phyloP scores from a whole-genome alignment of 2,888 invertebrate species.

The Drosophila tanythrix region DNA sequence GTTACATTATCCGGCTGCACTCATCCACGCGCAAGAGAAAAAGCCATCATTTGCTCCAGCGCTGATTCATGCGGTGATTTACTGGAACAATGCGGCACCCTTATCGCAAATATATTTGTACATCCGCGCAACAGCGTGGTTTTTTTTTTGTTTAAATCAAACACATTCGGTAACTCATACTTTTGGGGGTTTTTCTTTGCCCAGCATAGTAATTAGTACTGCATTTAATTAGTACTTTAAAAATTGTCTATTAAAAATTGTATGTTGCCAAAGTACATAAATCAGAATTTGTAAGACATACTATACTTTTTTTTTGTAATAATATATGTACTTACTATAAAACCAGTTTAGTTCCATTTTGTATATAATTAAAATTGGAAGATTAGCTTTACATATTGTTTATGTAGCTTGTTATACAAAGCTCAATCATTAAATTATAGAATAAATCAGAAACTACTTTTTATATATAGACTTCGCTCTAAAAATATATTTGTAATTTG shows the following conservation, averaged over 20 bases:
- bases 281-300: not conserved
- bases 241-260: not conserved
- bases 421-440: not conserved
- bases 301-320: not conserved
- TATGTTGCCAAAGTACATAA: not conserved
- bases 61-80: slow-evolving; percentile 14
- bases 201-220: not conserved
- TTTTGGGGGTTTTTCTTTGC: not conserved
- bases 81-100: not conserved
- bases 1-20: not conserved
- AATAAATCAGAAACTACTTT: not conserved
- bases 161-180: not conserved
- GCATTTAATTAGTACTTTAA: not conserved
- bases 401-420: not conserved
- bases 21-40: not conserved
- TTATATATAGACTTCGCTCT: not conserved
- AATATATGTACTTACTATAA: not conserved
- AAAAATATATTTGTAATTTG: not conserved
- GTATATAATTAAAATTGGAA: not conserved
- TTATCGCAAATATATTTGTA: slow-evolving; percentile 16
- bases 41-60: not conserved
- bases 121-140: not conserved
- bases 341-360: not conserved
- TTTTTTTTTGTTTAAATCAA: not conserved
- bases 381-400: not conserved